Base-by-base conservation (phyloP, 2,113 vertebrate genomes). In the Enhydra lutris region DNA sequence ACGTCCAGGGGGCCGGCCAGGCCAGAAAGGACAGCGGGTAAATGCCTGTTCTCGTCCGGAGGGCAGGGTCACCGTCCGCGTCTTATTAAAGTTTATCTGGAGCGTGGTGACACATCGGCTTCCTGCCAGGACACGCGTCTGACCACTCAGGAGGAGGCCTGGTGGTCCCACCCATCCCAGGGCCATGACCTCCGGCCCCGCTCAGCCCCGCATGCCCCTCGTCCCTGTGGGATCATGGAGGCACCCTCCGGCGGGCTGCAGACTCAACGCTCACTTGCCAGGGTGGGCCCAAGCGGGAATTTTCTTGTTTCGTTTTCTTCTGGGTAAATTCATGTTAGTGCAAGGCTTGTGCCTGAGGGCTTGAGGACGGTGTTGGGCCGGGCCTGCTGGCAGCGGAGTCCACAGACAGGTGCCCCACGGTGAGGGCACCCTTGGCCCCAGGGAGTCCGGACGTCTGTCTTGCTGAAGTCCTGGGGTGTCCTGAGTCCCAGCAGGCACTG, bases 1-100 rank as follows among this genome's bases (percentile, higher is more conserved):
- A 59, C 63, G 61, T 12, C 47, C 47, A 0, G 4, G 26, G 45
- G 39, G 9, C 3, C 5, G 14, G 74, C 52, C 8, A 2, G 15
- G 85, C 61, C 20, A 18, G 69, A 14, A n/a, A 24, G n/a, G n/a
- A 6, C 0, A 4, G 80, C 18, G 0, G 18, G 52, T 12, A 3
- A 11, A 50, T 0, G 9, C 13, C 20, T 42, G 10, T 39, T 15
- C 73, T 63, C 3, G 6, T 14, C 71, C 20, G 26, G 42, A 29
- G 71, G 55, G n/a, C 11, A 0, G 84, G 7, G 39, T 55, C 42
- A 6, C 12, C 0, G 29, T 55, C 36, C 47, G 52, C 67, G 79
- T 89, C 94, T 97, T 39, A 93, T 96, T 96, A 57, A 98, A 98
- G 96, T 94, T 76, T 96, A 87, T 97, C 76, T 34, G 79, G 97